Conservation (phyloP, 2,888 invertebrate genomes). For the Agrotis puta region DNA sequence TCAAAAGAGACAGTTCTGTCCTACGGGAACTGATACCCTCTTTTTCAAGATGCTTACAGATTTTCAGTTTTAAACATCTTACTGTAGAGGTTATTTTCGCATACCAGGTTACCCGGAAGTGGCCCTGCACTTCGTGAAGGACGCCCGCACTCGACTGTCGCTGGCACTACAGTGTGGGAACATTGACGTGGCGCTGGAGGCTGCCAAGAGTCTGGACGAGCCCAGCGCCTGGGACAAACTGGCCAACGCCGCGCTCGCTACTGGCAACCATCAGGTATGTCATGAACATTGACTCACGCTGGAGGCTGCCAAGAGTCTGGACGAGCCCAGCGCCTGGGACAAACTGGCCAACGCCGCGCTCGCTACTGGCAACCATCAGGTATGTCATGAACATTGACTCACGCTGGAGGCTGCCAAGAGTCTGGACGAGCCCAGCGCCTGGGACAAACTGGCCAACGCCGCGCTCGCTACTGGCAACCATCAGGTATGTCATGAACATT, state of each 20-base stretch:
- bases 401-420: slow-evolving; percentile 99
- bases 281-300: slow-evolving; percentile 98
- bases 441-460: slow-evolving; percentile 98
- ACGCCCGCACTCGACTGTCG: slow-evolving; percentile 98
- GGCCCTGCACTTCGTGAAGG: slow-evolving; percentile 99
- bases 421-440: slow-evolving; percentile 97
- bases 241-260: slow-evolving; percentile 97
- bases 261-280: slow-evolving; percentile 97
- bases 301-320: slow-evolving; percentile 98
- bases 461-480: slow-evolving; percentile 98
- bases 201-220: slow-evolving; percentile 98
- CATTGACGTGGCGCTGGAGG: slow-evolving; percentile 99
- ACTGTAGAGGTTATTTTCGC: neutral
- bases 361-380: slow-evolving; percentile 98
- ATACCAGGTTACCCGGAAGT: slow-evolving; percentile 96
- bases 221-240: slow-evolving; percentile 98
- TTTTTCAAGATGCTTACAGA: neutral
- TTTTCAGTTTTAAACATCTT: neutral
- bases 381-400: slow-evolving; percentile 97
- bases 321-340: slow-evolving; percentile 99
- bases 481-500: slow-evolving; percentile 96
- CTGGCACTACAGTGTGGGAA: slow-evolving; percentile 99
- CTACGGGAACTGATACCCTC: no score
- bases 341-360: slow-evolving; percentile 98
- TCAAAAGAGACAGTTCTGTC: no score